Evolutionary conservation across 2,797 vertebrate genomes (phyloP), one percentile per base, ranked within the genome.

Genomic region (Typhlichthys subterraneus): DNA sequence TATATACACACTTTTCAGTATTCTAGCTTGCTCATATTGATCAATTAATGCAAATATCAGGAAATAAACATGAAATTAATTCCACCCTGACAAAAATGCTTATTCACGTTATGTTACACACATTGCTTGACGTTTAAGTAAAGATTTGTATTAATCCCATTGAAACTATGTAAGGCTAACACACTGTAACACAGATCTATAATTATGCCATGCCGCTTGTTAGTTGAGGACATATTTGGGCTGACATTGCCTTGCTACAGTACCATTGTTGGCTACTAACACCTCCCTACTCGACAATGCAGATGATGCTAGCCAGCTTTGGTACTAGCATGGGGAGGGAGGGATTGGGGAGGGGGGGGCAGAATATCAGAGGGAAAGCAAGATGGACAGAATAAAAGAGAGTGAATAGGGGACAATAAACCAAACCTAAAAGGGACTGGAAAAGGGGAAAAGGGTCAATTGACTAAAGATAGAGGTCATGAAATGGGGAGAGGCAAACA

Each of bases 181-280:
- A 10, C 38, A 42, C 38, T 42, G 7, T 42, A 42, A 42, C 38
- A 42, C 38, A 42, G 9, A 42, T 42, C 38, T 42, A 10, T 42
- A 42, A 42, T 42, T 42, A 7, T 6, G 38, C 38, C 38, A 15
- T 15, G 12, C 51, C 65, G 51, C 75, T 61, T 62, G 58, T 52
- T 45, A 59, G 42, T n/a, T 60, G 60, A 61, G 47, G 62, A 61
- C 64, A 61, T 59, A 48, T 19, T 42, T 31, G 53, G 17, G 53
- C 48, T 60, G 58, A 71, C 49, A 70, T 71, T 70, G 75, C 56
- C 78, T 67, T 59, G 63, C 57, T 31, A 4, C 23, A 29, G 23
- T 29, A 14, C 72, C 23, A 46, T 14, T 46, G 52, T 61, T 51
- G 17, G 42, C 45, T 64, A 51, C 49, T 33, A 5, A 4, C 2